These are phyloP conservation scores for Xenus cinereus DNA, from an alignment of 2,113 vertebrate species.

Conservation along the genomic window DNA sequence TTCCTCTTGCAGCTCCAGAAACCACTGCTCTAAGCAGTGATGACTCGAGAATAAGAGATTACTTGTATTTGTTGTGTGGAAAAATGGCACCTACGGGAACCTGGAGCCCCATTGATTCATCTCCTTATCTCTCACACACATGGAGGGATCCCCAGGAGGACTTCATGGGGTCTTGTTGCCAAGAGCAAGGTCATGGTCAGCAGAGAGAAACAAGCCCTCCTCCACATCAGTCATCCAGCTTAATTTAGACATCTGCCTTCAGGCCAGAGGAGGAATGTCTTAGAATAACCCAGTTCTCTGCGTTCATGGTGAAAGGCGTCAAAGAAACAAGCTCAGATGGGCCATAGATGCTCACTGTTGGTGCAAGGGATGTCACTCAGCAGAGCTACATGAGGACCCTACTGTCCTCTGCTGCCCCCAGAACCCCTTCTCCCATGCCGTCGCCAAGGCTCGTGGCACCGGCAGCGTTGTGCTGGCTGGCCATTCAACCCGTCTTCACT, in stretches of 20 bases:
- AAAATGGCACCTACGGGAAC: fast-evolving
- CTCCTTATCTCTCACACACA: not conserved
- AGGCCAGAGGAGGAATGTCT: not conserved
- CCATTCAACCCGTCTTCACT: not conserved
- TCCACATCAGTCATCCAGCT: not conserved
- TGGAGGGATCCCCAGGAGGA: not conserved
- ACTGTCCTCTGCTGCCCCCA: not conserved
- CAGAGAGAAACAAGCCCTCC: not conserved
- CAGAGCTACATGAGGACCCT: not conserved
- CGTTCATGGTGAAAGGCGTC: not conserved
- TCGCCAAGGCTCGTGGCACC: not conserved
- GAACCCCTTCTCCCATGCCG: fast-evolving
- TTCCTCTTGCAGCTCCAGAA: not conserved
- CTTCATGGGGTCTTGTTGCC: fast-evolving
- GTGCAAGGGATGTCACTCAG: not conserved
- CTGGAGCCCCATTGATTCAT: not conserved
- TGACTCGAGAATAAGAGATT: fast-evolving
- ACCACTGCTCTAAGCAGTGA: fast-evolving
- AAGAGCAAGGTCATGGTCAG: not conserved
- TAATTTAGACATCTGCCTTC: not conserved
- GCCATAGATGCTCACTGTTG: fast-evolving
- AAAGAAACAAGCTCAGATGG: not conserved
- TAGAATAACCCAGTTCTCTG: not conserved
- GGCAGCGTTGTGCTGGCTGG: fast-evolving
- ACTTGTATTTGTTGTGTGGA: not conserved